These are phyloP conservation scores for Drosophila kanapiae DNA, from an alignment of 1,140 invertebrate species.

Conservation along the genomic window DNA sequence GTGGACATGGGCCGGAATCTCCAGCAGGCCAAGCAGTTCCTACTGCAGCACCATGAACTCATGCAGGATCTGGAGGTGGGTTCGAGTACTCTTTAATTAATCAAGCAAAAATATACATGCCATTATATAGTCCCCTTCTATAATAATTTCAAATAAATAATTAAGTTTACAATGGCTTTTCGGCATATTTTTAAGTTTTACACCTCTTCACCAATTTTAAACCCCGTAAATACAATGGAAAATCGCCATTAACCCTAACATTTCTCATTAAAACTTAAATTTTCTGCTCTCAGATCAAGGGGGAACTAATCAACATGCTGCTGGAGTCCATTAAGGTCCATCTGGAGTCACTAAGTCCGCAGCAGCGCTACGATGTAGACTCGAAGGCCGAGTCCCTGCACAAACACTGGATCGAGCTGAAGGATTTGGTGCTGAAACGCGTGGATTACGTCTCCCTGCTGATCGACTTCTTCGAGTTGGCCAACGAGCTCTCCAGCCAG, in stretches of 20 bases:
- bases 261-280: not conserved
- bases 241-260: not conserved
- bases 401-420: constrained; percentile 89
- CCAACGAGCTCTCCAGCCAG: constrained; percentile 89
- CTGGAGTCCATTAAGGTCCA: constrained; percentile 88
- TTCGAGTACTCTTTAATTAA: not conserved
- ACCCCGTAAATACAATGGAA: not conserved
- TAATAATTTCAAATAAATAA: constrained; percentile 2
- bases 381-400: constrained; percentile 88
- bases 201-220: not conserved
- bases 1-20: constrained; percentile 91
- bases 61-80: constrained; percentile 91
- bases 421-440: constrained; percentile 88
- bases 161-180: not conserved
- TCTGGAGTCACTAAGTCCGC: constrained; percentile 89
- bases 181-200: constrained; percentile 3
- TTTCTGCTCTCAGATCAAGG: constrained; percentile 87
- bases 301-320: constrained; percentile 89
- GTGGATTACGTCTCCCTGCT: constrained; percentile 89
- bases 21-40: constrained; percentile 90
- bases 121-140: constrained; percentile 1
- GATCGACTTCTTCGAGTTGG: constrained; percentile 91
- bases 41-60: constrained; percentile 91
- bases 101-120: too few species aligned
- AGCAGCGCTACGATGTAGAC: constrained; percentile 88